These are phyloP conservation scores for Orthonyx spaldingii DNA, from an alignment of 2,113 vertebrate genomes.

Conservation along the genomic window DNA sequence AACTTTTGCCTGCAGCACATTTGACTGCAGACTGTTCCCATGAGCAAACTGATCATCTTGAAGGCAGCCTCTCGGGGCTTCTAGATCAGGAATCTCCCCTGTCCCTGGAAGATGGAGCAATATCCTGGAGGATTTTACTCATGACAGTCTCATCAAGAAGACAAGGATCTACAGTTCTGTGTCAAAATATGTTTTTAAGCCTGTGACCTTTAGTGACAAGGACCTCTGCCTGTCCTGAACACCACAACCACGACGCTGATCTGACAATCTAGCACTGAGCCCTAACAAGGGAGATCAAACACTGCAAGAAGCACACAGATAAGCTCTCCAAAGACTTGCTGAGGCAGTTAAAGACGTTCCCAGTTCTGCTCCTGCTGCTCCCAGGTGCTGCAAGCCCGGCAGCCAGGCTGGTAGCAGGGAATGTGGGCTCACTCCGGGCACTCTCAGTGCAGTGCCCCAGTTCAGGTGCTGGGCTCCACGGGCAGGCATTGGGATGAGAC, in stretches of 20 bases:
- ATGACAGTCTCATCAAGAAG: not conserved
- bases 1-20: not conserved
- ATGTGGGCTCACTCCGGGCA: rapidly evolving
- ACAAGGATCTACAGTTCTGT: not conserved
- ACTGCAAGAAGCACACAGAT: rapidly evolving
- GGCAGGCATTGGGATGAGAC: not conserved
- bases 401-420: not conserved
- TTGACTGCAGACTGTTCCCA: not conserved
- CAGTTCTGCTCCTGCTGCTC: not conserved
- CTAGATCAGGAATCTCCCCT: not conserved
- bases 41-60: not conserved
- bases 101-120: not conserved
- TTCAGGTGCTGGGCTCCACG: not conserved
- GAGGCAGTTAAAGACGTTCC: not conserved
- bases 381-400: not conserved
- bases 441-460: not conserved
- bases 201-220: not conserved
- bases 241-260: rapidly evolving
- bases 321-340: not conserved
- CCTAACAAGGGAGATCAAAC: not conserved
- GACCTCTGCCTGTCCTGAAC: not conserved
- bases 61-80: not conserved
- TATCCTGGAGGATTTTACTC: not conserved
- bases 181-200: not conserved
- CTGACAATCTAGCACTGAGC: not conserved